Evolutionary conservation across 2,888 invertebrate species (phyloP), one percentile per base, ranked within the genome.

Genomic region (Trissonchulus sp.): DNA sequence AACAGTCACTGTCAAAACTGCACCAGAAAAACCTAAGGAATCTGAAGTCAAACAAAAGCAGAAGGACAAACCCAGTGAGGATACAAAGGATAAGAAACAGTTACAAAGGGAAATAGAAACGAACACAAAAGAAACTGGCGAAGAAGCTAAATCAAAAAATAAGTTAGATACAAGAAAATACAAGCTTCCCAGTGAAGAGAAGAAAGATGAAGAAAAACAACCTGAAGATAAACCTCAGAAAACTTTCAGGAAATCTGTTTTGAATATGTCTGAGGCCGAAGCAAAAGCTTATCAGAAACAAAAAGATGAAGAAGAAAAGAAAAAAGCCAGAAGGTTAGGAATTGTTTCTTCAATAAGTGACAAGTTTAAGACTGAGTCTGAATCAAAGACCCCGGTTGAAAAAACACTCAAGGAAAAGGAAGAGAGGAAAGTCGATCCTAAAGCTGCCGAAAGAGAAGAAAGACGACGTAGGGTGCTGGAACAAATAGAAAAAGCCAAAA

Each of bases 281-380:
- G 73, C 73, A 2, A 34, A 15, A 3, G 8, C 62, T 23, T 31
- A 73, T 23, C 8, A 3, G 38, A 36, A 72, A 37, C 18, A 48
- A 34, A 34, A 37, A n/a, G 63, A 73, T 1, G 73, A 1, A 15
- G 63, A 73, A 8, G 73, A 34, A 28, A 31, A 33, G 34, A 2
- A 34, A 62, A 60, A 62, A 38, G 73, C 73, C 1, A 63, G 73
- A 63, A 28, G 63, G 48, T 62, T 73, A 8, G 73, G 73, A 33
- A 63, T 73, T 34, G 73, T 73, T 34, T n/a, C 33, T 15, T 30
- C 34, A 1, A 33, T 71, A 2, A 33, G 34, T 8, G 3, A 2
- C n/a, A 71, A 71, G 38, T 71, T 71, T 37, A 36, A 2, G 15
- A 15, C 23, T 28, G 68, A 28, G 31, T 23, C 31, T 23, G 2